Evolutionary conservation across 2,113 vertebrate genomes (phyloP), one percentile per base, ranked within the genome.

Genomic region (Thryonomys swinderianus): DNA sequence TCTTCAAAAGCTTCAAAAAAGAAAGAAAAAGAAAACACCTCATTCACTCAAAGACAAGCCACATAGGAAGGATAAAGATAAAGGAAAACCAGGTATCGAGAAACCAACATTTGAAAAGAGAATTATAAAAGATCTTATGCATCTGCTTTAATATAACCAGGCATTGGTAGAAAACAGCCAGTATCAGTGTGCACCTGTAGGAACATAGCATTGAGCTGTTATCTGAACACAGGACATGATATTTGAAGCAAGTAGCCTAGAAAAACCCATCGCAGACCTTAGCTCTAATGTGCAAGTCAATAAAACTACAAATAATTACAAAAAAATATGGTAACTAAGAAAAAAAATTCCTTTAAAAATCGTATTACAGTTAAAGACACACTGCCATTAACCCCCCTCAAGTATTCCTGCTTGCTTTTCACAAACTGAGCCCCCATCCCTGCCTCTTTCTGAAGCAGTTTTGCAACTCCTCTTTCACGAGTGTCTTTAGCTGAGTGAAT

Each of bases 1-100:
- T 85, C 85, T 93, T 90, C 67, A 92, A 94, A 96, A 88, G 78
- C 69, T 79, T 88, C 51, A 17, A 87, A 42, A 7, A 78, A 74
- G 27, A 8, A 91, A 78, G 67, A 74, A 42, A 3, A 91, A 78
- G 67, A 66, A 83, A 95, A 94, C 57, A 85, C 48, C 30, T 87
- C 34, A 21, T 45, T 94, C 48, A 40, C 10, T 67, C 30, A 45
- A 73, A 83, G 62, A 66, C 69, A 53, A 53, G 55, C 34, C 67
- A 64, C n/a, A n/a, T 2, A 20, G 45, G 34, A 30, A 67, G 88
- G 55, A 51, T 20, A 14, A 25, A 66, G 30, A 37, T 21, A 76
- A 30, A 64, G 30, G 53, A 86, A 82, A 86, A 73, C 21, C 8
- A 59, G 64, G 27, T 59, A 37, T 87, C 48, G 14, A 18, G 10